Evolutionary conservation across 2,797 vertebrate genomes (phyloP).

Genomic region (Microctenopoma stevenorrisi): DNA sequence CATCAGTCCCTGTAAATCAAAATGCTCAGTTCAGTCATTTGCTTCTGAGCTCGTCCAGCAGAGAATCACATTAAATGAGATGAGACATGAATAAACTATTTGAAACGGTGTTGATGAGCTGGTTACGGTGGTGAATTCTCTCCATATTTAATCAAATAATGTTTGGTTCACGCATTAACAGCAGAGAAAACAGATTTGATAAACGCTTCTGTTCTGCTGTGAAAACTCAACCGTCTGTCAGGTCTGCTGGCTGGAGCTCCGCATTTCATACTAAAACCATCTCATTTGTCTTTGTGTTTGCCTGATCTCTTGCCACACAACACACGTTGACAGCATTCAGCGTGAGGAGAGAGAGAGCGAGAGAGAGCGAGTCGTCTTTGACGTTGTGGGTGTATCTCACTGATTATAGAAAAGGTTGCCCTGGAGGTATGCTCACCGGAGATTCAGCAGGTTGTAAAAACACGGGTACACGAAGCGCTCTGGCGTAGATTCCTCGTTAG

Average conservation of each 20-base stretch:
- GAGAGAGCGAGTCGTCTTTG: constrained; percentile 1
- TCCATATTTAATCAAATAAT: too few species aligned
- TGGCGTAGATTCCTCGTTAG: constrained; percentile 6
- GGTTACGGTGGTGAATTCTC: too few species aligned
- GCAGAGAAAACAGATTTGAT: background rate
- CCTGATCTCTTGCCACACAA: background rate
- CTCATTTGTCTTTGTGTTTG: constrained; percentile 30
- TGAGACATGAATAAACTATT: too few species aligned
- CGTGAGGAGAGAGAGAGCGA: constrained; percentile 12
- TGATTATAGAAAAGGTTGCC: constrained; percentile 54
- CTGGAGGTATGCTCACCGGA: constrained; percentile 54
- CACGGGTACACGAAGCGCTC: constrained; percentile 37
- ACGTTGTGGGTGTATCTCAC: constrained; percentile 53
- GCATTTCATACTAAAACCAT: background rate
- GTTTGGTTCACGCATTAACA: background rate
- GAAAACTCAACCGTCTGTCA: background rate
- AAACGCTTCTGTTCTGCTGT: background rate
- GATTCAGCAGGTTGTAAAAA: constrained; percentile 68
- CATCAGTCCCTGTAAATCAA: constrained; percentile 18
- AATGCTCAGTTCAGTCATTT: background rate
- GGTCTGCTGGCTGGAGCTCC: constrained; percentile 7
- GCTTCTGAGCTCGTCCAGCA: background rate
- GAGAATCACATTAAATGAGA: too few species aligned
- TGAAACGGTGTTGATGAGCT: too few species aligned
- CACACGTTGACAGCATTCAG: background rate